These are phyloP conservation scores for Myiothlypis chrysogaster DNA, from an alignment of 2,797 vertebrate genomes.

Conservation along the genomic window DNA sequence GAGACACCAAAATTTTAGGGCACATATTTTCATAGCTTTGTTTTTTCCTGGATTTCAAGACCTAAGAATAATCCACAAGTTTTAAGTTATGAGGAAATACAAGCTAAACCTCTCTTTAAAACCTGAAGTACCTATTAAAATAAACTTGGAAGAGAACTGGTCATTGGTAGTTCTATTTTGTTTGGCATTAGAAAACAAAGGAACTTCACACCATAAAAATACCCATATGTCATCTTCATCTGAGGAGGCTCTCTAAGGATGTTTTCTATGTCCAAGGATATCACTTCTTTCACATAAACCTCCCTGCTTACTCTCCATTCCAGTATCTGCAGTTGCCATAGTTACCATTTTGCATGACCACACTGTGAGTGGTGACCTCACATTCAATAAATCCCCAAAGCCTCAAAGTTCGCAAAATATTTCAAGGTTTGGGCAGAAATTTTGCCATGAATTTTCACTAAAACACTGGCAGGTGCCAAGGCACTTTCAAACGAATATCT, in stretches of 20 bases:
- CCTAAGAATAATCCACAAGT: background rate
- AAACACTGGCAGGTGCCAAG: background rate
- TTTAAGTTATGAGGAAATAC: background rate
- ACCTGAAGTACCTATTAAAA: background rate
- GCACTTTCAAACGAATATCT: background rate
- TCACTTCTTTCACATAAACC: background rate
- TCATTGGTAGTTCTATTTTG: background rate
- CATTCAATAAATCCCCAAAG: background rate
- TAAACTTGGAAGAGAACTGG: background rate
- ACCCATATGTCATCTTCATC: background rate
- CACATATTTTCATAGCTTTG: background rate
- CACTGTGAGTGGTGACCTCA: background rate
- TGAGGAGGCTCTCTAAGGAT: background rate
- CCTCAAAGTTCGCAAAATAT: background rate
- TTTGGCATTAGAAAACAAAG: background rate
- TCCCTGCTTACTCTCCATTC: background rate
- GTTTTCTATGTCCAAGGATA: background rate
- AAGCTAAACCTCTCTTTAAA: background rate
- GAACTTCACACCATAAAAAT: background rate
- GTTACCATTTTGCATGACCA: background rate
- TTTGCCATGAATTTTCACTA: background rate
- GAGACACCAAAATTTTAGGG: background rate
- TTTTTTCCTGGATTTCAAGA: background rate
- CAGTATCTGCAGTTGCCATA: slow-evolving; percentile 1
- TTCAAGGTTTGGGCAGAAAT: background rate